phyloP scores from a whole-genome alignment of 1,140 invertebrate species.

The Orius insidiosus region DNA sequence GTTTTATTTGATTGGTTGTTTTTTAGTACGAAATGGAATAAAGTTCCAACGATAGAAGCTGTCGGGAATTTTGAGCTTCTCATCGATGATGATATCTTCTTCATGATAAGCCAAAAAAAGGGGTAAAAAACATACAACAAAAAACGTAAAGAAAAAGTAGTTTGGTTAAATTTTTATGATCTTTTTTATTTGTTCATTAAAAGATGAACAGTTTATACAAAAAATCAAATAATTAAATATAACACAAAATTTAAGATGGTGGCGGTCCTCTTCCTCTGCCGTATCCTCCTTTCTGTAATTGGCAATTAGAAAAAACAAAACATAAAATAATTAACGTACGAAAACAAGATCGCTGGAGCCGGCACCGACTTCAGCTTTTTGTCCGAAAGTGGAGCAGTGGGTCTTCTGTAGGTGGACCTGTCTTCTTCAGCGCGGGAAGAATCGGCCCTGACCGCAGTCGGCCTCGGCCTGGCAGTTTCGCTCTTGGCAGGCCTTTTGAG shows the following conservation, averaged over 20 bases:
- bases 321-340: conserved; percentile 52
- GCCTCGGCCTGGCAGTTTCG: conserved; percentile 61
- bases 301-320: too few species aligned
- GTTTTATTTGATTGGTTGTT: conserved; percentile 5
- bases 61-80: conserved; percentile 79
- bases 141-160: conserved; percentile 5
- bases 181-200: conserved; percentile 1
- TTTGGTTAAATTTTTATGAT: conserved; percentile 3
- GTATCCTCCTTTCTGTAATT: conserved; percentile 29
- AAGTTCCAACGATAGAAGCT: conserved; percentile 57
- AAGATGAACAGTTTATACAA: conserved; percentile 2
- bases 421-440: conserved; percentile 42
- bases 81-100: conserved; percentile 58
- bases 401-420: conserved; percentile 60
- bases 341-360: conserved; percentile 81
- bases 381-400: conserved; percentile 47
- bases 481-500: conserved; percentile 71
- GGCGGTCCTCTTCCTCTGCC: conserved; percentile 28
- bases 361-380: conserved; percentile 87
- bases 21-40: conserved; percentile 74
- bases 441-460: conserved; percentile 41
- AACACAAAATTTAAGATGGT: conserved; percentile 6
- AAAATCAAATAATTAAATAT: background rate
- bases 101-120: conserved; percentile 26
- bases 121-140: conserved; percentile 8